phyloP scores from a whole-genome alignment of 2,113 vertebrate species.

The Erpornis zantholeuca region DNA sequence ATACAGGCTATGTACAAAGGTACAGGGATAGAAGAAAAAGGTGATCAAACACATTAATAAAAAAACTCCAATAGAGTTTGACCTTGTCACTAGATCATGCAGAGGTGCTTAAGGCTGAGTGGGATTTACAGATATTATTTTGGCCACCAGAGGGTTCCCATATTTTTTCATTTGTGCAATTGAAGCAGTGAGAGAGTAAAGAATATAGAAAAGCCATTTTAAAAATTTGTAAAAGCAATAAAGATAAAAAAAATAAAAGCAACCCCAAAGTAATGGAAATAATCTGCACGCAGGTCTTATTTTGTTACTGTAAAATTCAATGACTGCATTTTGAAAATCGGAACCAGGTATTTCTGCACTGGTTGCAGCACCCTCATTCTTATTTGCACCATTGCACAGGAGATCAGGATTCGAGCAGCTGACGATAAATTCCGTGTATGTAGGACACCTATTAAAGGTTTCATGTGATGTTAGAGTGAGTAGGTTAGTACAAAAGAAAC shows the following conservation, averaged over 20 bases:
- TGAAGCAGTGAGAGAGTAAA: background rate
- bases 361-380: background rate
- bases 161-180: conserved; percentile 6
- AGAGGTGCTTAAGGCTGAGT: conserved; percentile 7
- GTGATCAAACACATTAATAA: background rate
- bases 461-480: conserved; percentile 10
- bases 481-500: conserved; percentile 52
- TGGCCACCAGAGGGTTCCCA: conserved; percentile 59
- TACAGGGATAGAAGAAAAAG: background rate
- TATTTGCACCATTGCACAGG: background rate
- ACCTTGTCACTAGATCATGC: background rate
- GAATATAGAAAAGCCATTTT: background rate
- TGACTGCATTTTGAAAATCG: background rate
- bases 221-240: background rate
- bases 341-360: background rate
- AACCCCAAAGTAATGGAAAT: background rate
- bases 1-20: background rate
- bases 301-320: background rate
- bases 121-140: conserved; percentile 48
- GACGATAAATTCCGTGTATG: background rate
- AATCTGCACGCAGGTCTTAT: background rate
- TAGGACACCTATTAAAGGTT: conserved; percentile 20
- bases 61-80: background rate
- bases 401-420: conserved; percentile 6
- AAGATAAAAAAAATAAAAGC: background rate